A percentile compares a stretch with the other conserved stretches of the same genome.
Conservation (phyloP, 2,113 vertebrate genomes). For the Tachycineta bicolor region DNA sequence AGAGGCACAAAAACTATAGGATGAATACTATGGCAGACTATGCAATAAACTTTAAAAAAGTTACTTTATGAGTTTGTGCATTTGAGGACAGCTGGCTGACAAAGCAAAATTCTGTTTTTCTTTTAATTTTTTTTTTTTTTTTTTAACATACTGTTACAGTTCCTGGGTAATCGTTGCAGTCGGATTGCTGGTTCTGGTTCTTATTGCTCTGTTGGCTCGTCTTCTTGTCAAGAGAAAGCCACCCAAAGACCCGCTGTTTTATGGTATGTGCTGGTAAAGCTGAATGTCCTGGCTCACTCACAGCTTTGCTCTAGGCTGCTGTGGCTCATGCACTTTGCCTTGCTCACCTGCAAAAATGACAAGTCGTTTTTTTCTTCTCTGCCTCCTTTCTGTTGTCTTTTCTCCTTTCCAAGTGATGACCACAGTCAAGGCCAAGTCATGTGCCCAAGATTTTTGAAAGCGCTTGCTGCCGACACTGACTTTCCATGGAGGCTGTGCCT, state of each 20-base stretch:
- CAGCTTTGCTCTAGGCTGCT: not conserved
- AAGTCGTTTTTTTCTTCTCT: not conserved
- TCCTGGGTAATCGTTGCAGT: constrained; percentile 80
- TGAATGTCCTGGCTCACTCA: not conserved
- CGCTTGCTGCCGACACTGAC: not conserved
- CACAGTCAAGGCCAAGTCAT: not conserved
- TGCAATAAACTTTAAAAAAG: not conserved
- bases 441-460: not conserved
- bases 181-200: constrained; percentile 79
- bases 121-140: not conserved
- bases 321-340: not conserved
- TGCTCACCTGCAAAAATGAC: not conserved
- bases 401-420: not conserved
- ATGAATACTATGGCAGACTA: not conserved
- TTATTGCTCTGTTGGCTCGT: constrained; percentile 75
- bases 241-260: constrained; percentile 88
- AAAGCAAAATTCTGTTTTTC: not conserved
- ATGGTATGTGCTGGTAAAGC: constrained; percentile 75
- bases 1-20: not conserved
- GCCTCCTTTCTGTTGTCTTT: not conserved
- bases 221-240: constrained; percentile 85
- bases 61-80: not conserved
- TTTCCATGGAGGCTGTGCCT: not conserved
- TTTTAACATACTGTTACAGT: constrained; percentile 67
- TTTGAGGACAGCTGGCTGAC: not conserved